Evolutionary conservation across 2,113 vertebrate genomes (phyloP).

Genomic region (Glaucomys volans): DNA sequence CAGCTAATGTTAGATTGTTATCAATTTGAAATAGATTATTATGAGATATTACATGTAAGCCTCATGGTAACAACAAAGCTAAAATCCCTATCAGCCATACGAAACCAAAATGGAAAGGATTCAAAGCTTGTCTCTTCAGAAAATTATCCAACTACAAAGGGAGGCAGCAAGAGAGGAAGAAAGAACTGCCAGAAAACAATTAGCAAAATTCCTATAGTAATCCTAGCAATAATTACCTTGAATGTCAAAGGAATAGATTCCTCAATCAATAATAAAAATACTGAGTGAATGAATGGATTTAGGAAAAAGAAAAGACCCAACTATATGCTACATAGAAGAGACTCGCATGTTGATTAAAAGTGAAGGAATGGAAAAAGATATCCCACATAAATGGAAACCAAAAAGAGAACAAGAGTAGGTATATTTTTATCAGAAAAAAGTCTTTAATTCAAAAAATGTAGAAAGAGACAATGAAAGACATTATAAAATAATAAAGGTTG

Average conservation of each 20-base stretch:
- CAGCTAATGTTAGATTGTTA: too few species aligned
- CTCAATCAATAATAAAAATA: neutral
- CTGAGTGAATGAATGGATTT: neutral
- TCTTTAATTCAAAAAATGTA: neutral
- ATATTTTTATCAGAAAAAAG: neutral
- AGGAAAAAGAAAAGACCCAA: neutral
- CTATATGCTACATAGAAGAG: neutral
- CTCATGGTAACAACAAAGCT: neutral
- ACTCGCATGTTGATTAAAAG: neutral
- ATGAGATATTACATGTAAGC: neutral
- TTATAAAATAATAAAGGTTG: neutral
- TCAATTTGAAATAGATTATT: too few species aligned
- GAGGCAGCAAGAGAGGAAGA: neutral
- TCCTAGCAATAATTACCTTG: neutral
- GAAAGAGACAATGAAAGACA: neutral
- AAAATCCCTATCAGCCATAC: neutral
- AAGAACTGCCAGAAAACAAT: neutral
- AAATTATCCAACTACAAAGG: neutral
- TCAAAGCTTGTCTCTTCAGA: neutral
- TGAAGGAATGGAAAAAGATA: neutral
- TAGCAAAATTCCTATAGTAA: neutral
- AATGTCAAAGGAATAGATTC: too few species aligned
- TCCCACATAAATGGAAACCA: neutral
- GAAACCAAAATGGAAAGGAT: neutral
- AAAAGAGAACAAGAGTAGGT: neutral